Percentiles rank a stretch among this genome's conserved stretches.
phyloP scores from a whole-genome alignment of 2,888 invertebrate species.

The Eupithecia dodoneata region DNA sequence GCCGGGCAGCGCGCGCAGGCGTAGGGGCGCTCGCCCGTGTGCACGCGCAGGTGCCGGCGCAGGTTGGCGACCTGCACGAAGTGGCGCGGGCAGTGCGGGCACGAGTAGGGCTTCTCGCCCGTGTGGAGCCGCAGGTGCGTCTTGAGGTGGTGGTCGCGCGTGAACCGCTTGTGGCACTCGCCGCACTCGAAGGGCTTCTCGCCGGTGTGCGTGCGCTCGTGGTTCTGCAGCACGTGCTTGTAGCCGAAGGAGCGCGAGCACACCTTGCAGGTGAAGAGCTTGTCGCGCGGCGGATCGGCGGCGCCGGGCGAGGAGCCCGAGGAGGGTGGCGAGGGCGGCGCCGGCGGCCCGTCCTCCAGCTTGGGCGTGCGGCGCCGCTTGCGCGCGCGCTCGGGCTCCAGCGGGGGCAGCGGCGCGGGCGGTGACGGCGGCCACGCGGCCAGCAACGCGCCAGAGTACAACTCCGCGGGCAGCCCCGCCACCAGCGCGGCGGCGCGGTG shows the following conservation, averaged over 20 bases:
- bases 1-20: conserved; percentile 93
- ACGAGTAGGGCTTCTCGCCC: conserved; percentile 96
- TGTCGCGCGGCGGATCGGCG: conserved; percentile 86
- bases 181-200: conserved; percentile 97
- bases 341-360: conserved; percentile 70
- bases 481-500: conserved; percentile 81
- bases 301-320: conserved; percentile 82
- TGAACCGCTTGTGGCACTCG: conserved; percentile 96
- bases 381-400: conserved; percentile 73
- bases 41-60: conserved; percentile 93
- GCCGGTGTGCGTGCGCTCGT: conserved; percentile 97
- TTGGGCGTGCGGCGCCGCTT: conserved; percentile 80
- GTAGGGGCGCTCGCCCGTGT: conserved; percentile 96
- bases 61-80: conserved; percentile 97
- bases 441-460: conserved; percentile 86
- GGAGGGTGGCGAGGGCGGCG: conserved; percentile 72
- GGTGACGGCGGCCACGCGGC: conserved; percentile 84
- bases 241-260: conserved; percentile 96
- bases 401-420: conserved; percentile 82
- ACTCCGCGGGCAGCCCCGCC: conserved; percentile 85
- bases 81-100: conserved; percentile 95
- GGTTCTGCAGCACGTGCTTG: conserved; percentile 97
- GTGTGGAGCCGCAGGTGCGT: conserved; percentile 97
- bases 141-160: conserved; percentile 96
- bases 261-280: conserved; percentile 94